A percentile compares a stretch with the other conserved stretches of the same genome.
Conservation (phyloP, 1,140 invertebrate genomes). For the Heliconius hermathena region DNA sequence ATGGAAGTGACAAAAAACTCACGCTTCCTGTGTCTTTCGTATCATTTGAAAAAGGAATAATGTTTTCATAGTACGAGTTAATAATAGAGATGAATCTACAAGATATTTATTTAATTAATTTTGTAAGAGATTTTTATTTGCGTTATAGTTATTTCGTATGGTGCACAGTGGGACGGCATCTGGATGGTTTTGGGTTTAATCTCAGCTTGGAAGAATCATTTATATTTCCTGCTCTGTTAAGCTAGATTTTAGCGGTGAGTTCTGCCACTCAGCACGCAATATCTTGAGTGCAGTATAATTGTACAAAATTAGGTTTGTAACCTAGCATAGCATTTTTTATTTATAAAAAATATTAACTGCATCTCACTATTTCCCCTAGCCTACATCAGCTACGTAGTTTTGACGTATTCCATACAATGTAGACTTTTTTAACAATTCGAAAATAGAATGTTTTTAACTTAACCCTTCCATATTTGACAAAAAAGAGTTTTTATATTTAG, state of each 20-base stretch:
- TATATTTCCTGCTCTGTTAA: no score
- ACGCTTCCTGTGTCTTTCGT: conserved; percentile 81
- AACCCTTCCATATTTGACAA: conserved; percentile 82
- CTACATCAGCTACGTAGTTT: conserved; percentile 65
- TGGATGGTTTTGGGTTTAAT: no score
- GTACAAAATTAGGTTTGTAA: no score
- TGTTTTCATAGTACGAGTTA: conserved; percentile 58
- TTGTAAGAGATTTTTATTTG: background rate
- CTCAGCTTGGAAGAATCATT: no score
- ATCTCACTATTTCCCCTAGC: conserved; percentile 51
- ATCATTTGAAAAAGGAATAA: conserved; percentile 81
- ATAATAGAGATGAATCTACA: conserved; percentile 38
- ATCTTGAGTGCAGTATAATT: no score
- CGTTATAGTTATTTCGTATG: no score
- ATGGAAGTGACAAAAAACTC: conserved; percentile 81
- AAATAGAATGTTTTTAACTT: conserved; percentile 82
- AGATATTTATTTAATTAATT: background rate
- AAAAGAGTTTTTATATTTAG: conserved; percentile 81
- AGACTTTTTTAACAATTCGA: conserved; percentile 79
- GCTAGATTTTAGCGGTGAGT: no score
- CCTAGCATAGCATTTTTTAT: no score
- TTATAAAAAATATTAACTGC: background rate
- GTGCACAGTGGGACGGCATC: no score
- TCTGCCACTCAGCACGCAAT: no score
- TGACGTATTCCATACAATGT: conserved; percentile 82